phyloP scores from a whole-genome alignment of 2,113 vertebrate species.

The Tringa solitaria region DNA sequence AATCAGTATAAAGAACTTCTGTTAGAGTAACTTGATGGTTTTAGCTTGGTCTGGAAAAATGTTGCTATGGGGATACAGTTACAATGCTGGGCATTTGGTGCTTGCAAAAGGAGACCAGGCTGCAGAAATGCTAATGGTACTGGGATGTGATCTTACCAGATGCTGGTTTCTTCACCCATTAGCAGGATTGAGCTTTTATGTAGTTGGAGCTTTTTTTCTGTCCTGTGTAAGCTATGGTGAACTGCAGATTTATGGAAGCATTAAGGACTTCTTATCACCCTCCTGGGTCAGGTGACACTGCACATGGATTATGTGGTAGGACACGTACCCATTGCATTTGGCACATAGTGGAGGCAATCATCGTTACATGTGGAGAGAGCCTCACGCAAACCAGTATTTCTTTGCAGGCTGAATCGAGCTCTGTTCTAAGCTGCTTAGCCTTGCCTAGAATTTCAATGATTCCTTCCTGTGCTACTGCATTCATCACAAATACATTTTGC shows the following conservation, averaged over 20 bases:
- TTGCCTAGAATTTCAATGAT: background rate
- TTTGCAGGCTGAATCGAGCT: background rate
- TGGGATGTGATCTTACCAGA: background rate
- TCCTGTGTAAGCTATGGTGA: background rate
- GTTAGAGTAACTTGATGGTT: background rate
- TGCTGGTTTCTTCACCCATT: background rate
- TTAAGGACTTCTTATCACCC: background rate
- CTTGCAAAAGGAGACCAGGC: background rate
- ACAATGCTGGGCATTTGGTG: background rate
- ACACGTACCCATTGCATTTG: fast-evolving
- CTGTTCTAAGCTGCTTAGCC: background rate
- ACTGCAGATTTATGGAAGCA: background rate
- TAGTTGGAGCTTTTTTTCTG: background rate
- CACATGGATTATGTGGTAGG: fast-evolving
- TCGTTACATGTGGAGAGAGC: fast-evolving
- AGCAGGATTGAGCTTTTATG: background rate
- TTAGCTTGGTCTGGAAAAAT: background rate
- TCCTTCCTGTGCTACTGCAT: background rate
- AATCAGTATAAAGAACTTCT: conserved; percentile 45
- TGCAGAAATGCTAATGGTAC: background rate
- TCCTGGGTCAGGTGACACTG: background rate
- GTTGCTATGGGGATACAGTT: conserved; percentile 28
- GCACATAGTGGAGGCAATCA: fast-evolving
- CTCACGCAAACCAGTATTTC: background rate
- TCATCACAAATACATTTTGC: background rate